A percentile compares a stretch with the other conserved stretches of the same genome.
Conservation (phyloP, 2,113 vertebrate genomes). For the Gambusia holbrooki region DNA sequence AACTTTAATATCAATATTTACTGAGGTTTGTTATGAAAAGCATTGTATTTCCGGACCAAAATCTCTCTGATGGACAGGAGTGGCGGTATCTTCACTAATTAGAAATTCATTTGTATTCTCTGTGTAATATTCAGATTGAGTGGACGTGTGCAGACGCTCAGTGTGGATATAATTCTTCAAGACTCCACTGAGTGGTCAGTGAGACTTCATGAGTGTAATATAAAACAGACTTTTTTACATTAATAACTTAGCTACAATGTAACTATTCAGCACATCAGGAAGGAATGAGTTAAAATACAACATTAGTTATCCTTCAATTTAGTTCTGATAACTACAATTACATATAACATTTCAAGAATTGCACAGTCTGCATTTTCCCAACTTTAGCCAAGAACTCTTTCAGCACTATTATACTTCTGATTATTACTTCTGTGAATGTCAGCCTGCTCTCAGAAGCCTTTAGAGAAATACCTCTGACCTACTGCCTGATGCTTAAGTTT, state of each 20-base stretch:
- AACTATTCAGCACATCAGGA: neutral
- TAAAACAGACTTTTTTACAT: too few species aligned
- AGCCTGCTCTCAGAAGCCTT: conserved; percentile 26
- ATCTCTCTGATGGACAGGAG: too few species aligned
- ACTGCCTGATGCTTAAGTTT: neutral
- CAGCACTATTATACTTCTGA: neutral
- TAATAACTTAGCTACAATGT: neutral
- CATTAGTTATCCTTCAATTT: neutral
- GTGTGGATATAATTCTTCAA: neutral
- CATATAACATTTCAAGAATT: conserved; percentile 8
- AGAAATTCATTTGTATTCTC: too few species aligned
- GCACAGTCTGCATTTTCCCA: neutral
- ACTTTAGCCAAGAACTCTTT: neutral
- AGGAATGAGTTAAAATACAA: neutral
- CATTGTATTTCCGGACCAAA: too few species aligned
- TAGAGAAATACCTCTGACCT: conserved; percentile 17
- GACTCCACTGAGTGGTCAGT: neutral
- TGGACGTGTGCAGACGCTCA: neutral
- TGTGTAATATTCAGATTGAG: neutral
- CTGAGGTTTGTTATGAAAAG: too few species aligned
- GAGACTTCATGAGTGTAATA: neutral
- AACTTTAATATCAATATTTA: too few species aligned
- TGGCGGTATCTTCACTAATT: too few species aligned
- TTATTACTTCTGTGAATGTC: conserved; percentile 40
- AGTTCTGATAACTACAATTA: neutral